A percentile compares a stretch with the other conserved stretches of the same genome.
These are phyloP conservation scores for Platichthys stellatus DNA, from an alignment of 2,113 vertebrate species.

Conservation along the genomic window DNA sequence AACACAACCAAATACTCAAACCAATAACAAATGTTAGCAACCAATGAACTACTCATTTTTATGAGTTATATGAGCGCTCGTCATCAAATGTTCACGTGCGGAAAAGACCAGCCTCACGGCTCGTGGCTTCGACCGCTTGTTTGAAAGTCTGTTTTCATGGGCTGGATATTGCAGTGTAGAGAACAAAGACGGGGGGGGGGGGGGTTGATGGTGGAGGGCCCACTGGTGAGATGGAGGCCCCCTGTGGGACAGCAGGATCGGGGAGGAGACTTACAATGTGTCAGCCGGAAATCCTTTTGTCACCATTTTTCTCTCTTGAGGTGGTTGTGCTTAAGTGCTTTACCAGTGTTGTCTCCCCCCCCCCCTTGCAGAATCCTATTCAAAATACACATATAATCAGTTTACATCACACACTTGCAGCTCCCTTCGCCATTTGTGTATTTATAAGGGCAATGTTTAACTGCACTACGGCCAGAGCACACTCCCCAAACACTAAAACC, in stretches of 20 bases:
- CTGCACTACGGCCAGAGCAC: neutral
- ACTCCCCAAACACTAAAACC: constrained; percentile 13
- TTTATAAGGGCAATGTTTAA: constrained; percentile 20
- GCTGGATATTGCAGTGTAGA: constrained; percentile 1
- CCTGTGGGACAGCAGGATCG: constrained; percentile 30
- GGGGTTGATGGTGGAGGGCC: constrained; percentile 11
- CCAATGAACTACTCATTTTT: too few relatives aligned
- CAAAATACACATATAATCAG: constrained; percentile 23
- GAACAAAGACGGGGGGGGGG: constrained; percentile 20
- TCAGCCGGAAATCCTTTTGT: constrained; percentile 71
- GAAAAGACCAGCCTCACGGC: neutral
- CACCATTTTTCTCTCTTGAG: constrained; percentile 51
- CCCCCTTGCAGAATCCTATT: constrained; percentile 12
- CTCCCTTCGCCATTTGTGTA: neutral
- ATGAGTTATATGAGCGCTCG: too few relatives aligned
- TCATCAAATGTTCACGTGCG: too few relatives aligned
- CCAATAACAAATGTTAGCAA: too few relatives aligned
- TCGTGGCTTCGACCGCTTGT: neutral
- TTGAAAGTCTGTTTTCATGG: neutral
- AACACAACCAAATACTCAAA: too few relatives aligned
- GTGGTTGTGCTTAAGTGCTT: constrained; percentile 47
- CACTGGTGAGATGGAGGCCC: constrained; percentile 14
- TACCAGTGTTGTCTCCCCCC: neutral
- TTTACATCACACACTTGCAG: too few relatives aligned
- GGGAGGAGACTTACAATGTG: constrained; percentile 53